Base-by-base conservation (phyloP, 92 coral and sea anemone species). In the Porites divaricata region DNA sequence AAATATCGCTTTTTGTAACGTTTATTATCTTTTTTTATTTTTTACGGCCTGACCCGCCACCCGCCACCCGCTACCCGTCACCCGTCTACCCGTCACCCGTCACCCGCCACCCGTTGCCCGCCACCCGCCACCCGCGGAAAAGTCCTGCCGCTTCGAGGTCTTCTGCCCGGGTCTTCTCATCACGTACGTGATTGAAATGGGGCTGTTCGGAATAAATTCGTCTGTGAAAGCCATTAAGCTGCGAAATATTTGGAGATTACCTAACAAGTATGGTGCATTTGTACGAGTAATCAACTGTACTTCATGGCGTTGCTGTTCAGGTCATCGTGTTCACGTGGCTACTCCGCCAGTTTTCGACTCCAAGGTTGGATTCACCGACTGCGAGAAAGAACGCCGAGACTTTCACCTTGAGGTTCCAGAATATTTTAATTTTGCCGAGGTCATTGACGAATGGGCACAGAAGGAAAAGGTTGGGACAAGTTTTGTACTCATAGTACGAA, bases 371-470 rank as follows among this genome's bases (percentile, higher is more conserved):
- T 94, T 94, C 68, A 85, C 76, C 9, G 91, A 94, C 80, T 94
- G 92, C 81, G 89, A 89, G 63, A 84, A 92, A 71, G 98, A 80
- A 62, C 76, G 76, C 13, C 35, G 87, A 21, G 87, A 89, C 35
- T 94, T 89, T 68, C 71, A 45, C 54, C 76, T 92, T 4, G 83
- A 88, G 21, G 92, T 85, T 21, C 98, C 98, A 24, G 92, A 90
- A 48, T 94, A 80, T 74, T 94, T 89, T 80, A 94, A 94, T 80
- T 94, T 94, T 80, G 95, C 98, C 80, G 81, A 94, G 69, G 86
- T 87, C 17, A 25, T 94, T 9, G 95, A 94, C 51, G 92, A 92
- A 50, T 94, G 98, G 98, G 90, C 95, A 2, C 85, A 66, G 56
- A 89, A 77, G 50, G 95, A 92, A 59, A 88, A 81, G 93, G 98